Percentiles rank a stretch among this genome's conserved stretches.
Evolutionary conservation across 2,888 invertebrate genomes (phyloP).

Genomic region (Tetragnatha montana): DNA sequence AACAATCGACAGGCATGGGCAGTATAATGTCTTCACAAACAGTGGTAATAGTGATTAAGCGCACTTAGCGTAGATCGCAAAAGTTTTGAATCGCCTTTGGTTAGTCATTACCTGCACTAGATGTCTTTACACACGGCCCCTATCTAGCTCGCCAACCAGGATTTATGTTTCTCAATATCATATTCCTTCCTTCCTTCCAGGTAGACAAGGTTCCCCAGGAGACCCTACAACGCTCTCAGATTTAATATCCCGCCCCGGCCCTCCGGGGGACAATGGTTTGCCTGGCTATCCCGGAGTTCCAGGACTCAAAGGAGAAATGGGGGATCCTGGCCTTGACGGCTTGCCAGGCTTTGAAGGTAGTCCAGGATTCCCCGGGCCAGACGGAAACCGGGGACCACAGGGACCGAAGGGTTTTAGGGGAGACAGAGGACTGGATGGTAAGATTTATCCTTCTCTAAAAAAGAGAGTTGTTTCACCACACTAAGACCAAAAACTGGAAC

Average conservation of each 20-base stretch:
- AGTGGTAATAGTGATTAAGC: too few species aligned
- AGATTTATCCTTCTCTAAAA: neutral
- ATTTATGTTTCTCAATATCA: too few species aligned
- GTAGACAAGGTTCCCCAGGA: constrained; percentile 72
- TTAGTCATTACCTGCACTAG: too few species aligned
- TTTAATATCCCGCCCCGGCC: constrained; percentile 23
- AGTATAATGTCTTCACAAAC: too few species aligned
- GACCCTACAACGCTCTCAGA: constrained; percentile 20
- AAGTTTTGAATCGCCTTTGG: too few species aligned
- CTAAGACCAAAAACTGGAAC: too few species aligned
- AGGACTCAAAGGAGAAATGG: constrained; percentile 73
- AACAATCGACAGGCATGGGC: too few species aligned
- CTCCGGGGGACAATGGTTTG: constrained; percentile 71
- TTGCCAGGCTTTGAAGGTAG: constrained; percentile 47
- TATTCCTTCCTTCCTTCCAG: neutral
- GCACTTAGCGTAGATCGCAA: too few species aligned
- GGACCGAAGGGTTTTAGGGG: constrained; percentile 53
- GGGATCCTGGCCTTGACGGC: constrained; percentile 74
- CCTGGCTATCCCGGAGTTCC: constrained; percentile 72
- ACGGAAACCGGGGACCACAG: constrained; percentile 47
- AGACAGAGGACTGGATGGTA: constrained; percentile 57
- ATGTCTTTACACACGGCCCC: neutral
- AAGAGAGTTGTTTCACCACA: too few species aligned
- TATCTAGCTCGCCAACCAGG: neutral
- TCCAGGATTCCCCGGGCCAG: constrained; percentile 51